A percentile compares a stretch with the other conserved stretches of the same genome.
These are phyloP conservation scores for Melangyna quadrimaculata DNA, from an alignment of 2,888 invertebrate genomes.

Conservation along the genomic window DNA sequence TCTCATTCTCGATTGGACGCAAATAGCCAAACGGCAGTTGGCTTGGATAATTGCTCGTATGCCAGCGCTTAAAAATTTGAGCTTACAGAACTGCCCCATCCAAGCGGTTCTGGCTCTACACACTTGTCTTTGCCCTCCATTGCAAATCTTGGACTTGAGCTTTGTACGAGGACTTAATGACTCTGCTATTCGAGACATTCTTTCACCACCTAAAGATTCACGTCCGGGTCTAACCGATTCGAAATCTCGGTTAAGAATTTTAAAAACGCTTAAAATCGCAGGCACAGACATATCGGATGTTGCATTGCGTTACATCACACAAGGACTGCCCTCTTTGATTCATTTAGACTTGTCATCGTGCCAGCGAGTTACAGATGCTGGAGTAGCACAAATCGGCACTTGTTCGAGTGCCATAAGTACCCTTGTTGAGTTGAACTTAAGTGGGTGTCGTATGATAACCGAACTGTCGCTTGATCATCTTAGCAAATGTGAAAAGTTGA, in stretches of 20 bases:
- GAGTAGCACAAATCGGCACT: constrained; percentile 92
- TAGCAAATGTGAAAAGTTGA: constrained; percentile 87
- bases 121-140: constrained; percentile 90
- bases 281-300: constrained; percentile 96
- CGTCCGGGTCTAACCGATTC: constrained; percentile 89
- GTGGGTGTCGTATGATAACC: constrained; percentile 91
- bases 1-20: constrained; percentile 94
- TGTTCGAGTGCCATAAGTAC: constrained; percentile 86
- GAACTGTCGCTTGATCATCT: constrained; percentile 92
- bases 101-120: constrained; percentile 91
- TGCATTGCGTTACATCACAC: constrained; percentile 85
- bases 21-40: constrained; percentile 92
- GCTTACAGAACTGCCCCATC: constrained; percentile 88
- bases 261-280: constrained; percentile 88
- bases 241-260: constrained; percentile 88
- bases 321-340: constrained; percentile 88
- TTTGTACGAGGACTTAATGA: constrained; percentile 94
- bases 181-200: constrained; percentile 90
- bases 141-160: constrained; percentile 90
- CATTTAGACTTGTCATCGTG: constrained; percentile 93
- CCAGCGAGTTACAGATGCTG: constrained; percentile 93
- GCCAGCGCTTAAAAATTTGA: constrained; percentile 90
- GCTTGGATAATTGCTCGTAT: constrained; percentile 94
- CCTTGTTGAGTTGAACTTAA: constrained; percentile 88
- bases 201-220: constrained; percentile 93